Evolutionary conservation across 2,113 vertebrate genomes (phyloP).

Genomic region (Zosterops japonicus): DNA sequence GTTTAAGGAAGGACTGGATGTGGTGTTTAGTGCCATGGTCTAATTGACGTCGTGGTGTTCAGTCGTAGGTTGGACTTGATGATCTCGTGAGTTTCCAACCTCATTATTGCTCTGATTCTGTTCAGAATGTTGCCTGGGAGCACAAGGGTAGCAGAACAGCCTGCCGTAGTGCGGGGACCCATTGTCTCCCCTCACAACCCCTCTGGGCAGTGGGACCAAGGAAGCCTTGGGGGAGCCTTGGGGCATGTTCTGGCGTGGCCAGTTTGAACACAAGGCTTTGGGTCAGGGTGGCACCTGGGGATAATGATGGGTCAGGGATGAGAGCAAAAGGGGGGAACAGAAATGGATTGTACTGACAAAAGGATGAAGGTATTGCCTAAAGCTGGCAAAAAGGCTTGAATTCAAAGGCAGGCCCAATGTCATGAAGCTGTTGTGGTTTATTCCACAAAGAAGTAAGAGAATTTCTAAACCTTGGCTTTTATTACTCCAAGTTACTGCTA

Average conservation of each 20-base stretch:
- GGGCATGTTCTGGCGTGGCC: accelerated
- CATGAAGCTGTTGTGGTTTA: background rate
- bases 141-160: background rate
- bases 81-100: background rate
- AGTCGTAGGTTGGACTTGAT: background rate
- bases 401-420: background rate
- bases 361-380: background rate
- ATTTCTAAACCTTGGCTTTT: background rate
- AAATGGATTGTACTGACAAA: background rate
- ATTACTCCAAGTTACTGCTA: background rate
- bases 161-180: accelerated
- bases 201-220: accelerated
- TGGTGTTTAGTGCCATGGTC: background rate
- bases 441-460: background rate
- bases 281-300: background rate
- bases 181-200: accelerated
- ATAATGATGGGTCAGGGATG: background rate
- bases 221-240: too few species aligned
- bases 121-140: accelerated
- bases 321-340: background rate
- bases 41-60: accelerated
- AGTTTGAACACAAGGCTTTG: background rate
- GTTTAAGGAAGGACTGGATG: background rate
- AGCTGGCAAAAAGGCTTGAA: background rate
- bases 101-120: background rate